A percentile compares a stretch with the other conserved stretches of the same genome.
Conservation (phyloP, 1,140 invertebrate species). For the Aradophagus sp. region DNA sequence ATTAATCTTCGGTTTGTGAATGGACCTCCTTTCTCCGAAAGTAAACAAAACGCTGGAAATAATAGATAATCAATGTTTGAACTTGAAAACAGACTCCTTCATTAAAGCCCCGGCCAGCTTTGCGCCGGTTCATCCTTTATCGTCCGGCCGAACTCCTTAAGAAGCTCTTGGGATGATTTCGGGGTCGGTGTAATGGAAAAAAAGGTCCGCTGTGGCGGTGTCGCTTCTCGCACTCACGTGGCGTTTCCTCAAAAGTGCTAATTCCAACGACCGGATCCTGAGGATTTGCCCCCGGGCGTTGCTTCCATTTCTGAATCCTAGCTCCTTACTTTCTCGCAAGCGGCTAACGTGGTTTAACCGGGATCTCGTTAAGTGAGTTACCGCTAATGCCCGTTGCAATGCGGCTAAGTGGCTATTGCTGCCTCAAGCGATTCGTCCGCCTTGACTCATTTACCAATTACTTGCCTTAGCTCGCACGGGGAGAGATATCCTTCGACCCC, state of each 20-base stretch:
- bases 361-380: conserved; percentile 70
- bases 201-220: conserved; percentile 5
- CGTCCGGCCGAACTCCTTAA: background rate
- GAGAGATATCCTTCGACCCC: conserved; percentile 34
- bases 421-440: conserved; percentile 64
- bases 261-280: conserved; percentile 25
- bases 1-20: too few species aligned
- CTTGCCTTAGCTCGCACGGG: conserved; percentile 47
- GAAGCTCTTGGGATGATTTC: conserved; percentile 9
- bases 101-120: too few species aligned
- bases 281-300: conserved; percentile 34
- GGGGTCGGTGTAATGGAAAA: too few species aligned
- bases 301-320: conserved; percentile 46
- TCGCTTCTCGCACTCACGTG: conserved; percentile 7
- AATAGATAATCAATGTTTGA: too few species aligned
- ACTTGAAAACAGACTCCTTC: too few species aligned
- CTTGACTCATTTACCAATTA: conserved; percentile 70
- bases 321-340: conserved; percentile 53
- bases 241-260: conserved; percentile 37
- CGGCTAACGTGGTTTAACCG: conserved; percentile 67
- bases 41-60: too few species aligned
- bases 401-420: conserved; percentile 70
- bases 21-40: too few species aligned
- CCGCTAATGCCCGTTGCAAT: conserved; percentile 70
- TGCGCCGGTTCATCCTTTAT: too few species aligned